phyloP scores from a whole-genome alignment of 2,888 invertebrate species.

The Sisyra terminalis region DNA sequence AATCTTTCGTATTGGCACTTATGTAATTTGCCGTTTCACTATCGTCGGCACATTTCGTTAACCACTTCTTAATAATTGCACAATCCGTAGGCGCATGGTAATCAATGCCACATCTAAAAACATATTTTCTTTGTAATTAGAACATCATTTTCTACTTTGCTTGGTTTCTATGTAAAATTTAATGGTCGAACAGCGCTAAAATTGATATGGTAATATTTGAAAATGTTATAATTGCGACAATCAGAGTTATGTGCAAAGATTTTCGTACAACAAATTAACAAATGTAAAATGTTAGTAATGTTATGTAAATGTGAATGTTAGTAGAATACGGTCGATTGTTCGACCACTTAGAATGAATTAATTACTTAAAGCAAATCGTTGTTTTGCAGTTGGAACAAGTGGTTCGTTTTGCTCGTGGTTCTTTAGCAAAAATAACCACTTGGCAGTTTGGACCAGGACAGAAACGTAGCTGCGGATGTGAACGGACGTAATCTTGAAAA shows the following conservation, averaged over 20 bases:
- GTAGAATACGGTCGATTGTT: too few relatives aligned
- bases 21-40: conserved; percentile 99
- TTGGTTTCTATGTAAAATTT: too few relatives aligned
- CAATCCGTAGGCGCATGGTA: conserved; percentile 99
- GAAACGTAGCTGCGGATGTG: conserved; percentile 78
- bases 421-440: conserved; percentile 71
- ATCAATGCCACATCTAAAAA: conserved; percentile 78
- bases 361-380: conserved; percentile 62
- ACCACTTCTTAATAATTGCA: conserved; percentile 86
- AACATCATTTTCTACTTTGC: too few relatives aligned
- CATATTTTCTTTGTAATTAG: too few relatives aligned
- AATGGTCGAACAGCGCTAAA: too few relatives aligned
- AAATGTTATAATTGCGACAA: too few relatives aligned
- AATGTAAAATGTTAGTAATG: too few relatives aligned
- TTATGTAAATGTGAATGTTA: too few relatives aligned
- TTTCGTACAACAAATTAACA: too few relatives aligned
- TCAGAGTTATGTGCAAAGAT: too few relatives aligned
- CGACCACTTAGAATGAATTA: too few relatives aligned
- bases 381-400: conserved; percentile 80
- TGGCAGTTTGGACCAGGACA: conserved; percentile 95
- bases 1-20: conserved; percentile 92
- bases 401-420: conserved; percentile 68
- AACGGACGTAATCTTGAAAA: conserved; percentile 91
- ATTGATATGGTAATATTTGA: too few relatives aligned
- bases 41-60: conserved; percentile 99